Conservation (phyloP, 1,140 invertebrate species). For the Uloborus diversus region DNA sequence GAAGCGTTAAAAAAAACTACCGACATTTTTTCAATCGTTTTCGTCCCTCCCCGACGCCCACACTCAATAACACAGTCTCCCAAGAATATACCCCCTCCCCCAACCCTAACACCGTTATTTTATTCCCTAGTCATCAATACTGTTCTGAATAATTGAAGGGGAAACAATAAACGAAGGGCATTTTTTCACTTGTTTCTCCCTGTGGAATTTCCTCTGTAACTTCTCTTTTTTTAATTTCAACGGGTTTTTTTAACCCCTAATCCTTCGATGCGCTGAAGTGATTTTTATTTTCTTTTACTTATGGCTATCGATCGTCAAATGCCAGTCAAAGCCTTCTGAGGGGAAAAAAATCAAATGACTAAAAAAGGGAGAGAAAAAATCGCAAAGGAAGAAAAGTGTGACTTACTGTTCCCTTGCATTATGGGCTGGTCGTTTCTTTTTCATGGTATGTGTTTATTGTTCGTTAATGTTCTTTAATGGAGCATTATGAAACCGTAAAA, state of each 20-base stretch:
- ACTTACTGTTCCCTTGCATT: constrained; percentile 39
- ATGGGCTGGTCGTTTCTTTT: not conserved
- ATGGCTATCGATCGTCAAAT: constrained; percentile 25
- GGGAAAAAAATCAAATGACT: not conserved
- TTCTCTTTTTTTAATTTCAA: constrained; percentile 8
- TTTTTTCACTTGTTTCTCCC: constrained; percentile 23
- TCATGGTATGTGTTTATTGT: constrained; percentile 47
- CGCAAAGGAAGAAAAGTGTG: no score
- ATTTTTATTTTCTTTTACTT: constrained; percentile 42
- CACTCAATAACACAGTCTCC: constrained; percentile 48
- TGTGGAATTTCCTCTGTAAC: not conserved
- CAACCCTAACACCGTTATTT: constrained; percentile 15
- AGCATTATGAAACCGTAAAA: constrained; percentile 52
- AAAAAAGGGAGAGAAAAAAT: no score
- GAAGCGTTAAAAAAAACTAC: constrained; percentile 46
- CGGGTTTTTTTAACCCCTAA: constrained; percentile 5
- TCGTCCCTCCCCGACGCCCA: not conserved
- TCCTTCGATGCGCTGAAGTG: constrained; percentile 40
- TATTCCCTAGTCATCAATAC: constrained; percentile 55
- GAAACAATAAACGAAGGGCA: constrained; percentile 51
- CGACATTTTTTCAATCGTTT: constrained; percentile 26
- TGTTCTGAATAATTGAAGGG: constrained; percentile 56
- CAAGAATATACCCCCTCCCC: not conserved
- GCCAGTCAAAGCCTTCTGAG: constrained; percentile 21
- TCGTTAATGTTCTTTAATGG: constrained; percentile 50